Conservation (phyloP, 2,797 vertebrate species). For the Chrosomus eos region DNA sequence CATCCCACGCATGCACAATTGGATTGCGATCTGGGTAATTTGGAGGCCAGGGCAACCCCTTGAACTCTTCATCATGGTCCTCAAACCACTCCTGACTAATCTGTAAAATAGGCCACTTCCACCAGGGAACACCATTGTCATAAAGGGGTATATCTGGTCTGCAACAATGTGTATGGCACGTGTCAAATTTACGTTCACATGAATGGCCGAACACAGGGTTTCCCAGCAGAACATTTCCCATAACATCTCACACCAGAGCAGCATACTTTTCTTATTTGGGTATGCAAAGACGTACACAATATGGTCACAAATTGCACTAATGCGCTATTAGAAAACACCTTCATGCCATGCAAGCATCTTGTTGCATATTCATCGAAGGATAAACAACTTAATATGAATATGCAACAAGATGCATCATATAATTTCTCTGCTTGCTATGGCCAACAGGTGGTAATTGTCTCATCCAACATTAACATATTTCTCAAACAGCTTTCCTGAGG, state of each 20-base stretch:
- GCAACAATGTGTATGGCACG: not conserved
- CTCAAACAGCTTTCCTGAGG: conserved; percentile 18
- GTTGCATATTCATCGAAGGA: not conserved
- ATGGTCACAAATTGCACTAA: not conserved
- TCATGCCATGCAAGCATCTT: not conserved
- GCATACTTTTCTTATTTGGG: not conserved
- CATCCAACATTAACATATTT: conserved; percentile 37
- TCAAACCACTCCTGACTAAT: not conserved
- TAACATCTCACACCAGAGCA: not conserved
- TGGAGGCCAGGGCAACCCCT: not conserved
- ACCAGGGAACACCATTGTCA: not conserved
- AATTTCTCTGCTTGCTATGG: conserved; percentile 25
- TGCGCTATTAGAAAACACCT: conserved; percentile 9
- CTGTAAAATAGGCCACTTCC: not conserved
- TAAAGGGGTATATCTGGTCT: not conserved
- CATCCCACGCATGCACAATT: not conserved
- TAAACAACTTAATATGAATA: too few relatives aligned
- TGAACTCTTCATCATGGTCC: not conserved
- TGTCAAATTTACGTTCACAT: not conserved
- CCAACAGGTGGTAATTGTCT: conserved; percentile 40
- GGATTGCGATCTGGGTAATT: not conserved
- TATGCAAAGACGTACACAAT: not conserved
- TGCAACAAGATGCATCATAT: not conserved
- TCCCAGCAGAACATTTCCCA: not conserved
- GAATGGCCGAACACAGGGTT: not conserved